Evolutionary conservation across 2,888 invertebrate species (phyloP).

Genomic region (Hirtodrosophila duncani): DNA sequence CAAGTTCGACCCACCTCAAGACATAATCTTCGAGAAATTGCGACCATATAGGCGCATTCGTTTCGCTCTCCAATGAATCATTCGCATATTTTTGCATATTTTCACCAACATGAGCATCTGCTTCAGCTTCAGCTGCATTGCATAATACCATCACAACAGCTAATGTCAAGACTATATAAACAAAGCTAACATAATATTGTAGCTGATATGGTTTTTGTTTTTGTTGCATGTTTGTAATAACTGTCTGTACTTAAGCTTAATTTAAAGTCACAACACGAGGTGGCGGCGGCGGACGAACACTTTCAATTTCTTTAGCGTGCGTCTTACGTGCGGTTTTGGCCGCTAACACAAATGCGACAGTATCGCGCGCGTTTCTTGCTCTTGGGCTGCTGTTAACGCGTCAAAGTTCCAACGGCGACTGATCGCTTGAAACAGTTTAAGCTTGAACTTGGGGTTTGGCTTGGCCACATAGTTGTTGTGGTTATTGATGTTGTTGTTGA

Average conservation of each 20-base stretch:
- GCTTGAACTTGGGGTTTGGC: slow-evolving; percentile 4
- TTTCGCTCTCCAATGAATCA: slow-evolving; percentile 51
- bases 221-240: slow-evolving; percentile 24
- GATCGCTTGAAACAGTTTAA: too few relatives aligned
- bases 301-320: slow-evolving; percentile 57
- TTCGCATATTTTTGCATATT: slow-evolving; percentile 62
- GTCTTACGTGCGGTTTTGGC: slow-evolving; percentile 24
- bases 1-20: slow-evolving; percentile 77
- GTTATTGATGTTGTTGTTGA: slow-evolving; percentile 20
- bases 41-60: slow-evolving; percentile 80
- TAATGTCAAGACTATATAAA: slow-evolving; percentile 49
- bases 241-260: slow-evolving; percentile 16
- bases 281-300: slow-evolving; percentile 28
- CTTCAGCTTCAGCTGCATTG: slow-evolving; percentile 53
- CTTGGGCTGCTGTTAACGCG: slow-evolving; percentile 2
- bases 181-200: slow-evolving; percentile 36
- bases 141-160: slow-evolving; percentile 56
- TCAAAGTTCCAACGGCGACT: slow-evolving; percentile 20
- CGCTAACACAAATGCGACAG: too few relatives aligned
- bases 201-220: slow-evolving; percentile 19
- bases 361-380: slow-evolving; percentile 4
- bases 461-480: slow-evolving; percentile 20
- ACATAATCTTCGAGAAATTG: slow-evolving; percentile 83
- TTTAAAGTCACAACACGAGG: slow-evolving; percentile 40
- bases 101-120: too few relatives aligned